Evolutionary conservation across 2,888 invertebrate species (phyloP), one percentile per base, ranked within the genome.

Genomic region (Psylliodes chrysocephalus): DNA sequence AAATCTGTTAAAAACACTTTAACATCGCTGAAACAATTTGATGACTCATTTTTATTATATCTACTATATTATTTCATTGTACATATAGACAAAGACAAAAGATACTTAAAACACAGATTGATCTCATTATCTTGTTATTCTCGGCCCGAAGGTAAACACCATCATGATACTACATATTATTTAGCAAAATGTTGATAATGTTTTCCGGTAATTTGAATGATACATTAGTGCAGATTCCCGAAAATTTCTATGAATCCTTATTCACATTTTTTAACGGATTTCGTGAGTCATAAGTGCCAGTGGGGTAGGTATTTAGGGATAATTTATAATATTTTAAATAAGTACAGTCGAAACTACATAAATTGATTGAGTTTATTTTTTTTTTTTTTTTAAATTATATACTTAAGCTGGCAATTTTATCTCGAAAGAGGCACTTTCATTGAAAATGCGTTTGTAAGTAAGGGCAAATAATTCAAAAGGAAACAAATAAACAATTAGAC

Each of bases 181-280:
- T 46, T 46, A 46, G 22, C 15, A 46, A 46, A 46, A 12, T n/a
- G 14, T 35, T 35, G 44, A 18, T 44, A 44, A 44, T 46, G 19
- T 22, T 46, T 46, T 46, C 46, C 46, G 14, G 46, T 46, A 46
- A 46, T 46, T 46, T 46, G 6, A 46, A 46, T 46, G 46, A 46
- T 22, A 25, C 46, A 22, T 19, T 17, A 46, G 46, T 22, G 14
- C 46, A 46, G 46, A 46, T 46, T 46, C 46, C 46, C 46, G 8
- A 46, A 46, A 46, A 46, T 35, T 35, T 35, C 35, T 12, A 35
- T 12, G 10, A 5, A 35, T 22, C 6, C 6, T 22, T 22, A 2
- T 6, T 22, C 6, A 22, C 2, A 4, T 22, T 22, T 6, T 22
- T 22, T 22, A 22, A 22, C 22, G 2, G 3, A 6, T 22, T 22